Evolutionary conservation across 2,113 vertebrate species (phyloP).

Genomic region (Recurvirostra avosetta): DNA sequence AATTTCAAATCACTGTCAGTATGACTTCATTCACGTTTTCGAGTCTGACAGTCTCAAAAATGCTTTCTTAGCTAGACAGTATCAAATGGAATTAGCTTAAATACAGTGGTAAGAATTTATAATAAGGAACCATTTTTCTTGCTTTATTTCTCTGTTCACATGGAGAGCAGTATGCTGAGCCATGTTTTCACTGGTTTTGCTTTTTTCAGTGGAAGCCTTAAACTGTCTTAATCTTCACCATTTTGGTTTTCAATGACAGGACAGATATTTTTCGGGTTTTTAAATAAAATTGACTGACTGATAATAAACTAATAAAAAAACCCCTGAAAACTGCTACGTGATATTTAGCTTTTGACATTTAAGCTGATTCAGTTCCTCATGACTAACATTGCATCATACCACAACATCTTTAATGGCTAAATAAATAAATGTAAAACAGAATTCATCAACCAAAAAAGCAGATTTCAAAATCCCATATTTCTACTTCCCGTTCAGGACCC

Average conservation of each 20-base stretch:
- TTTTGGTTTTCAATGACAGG: not conserved
- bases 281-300: not conserved
- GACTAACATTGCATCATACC: not conserved
- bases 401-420: not conserved
- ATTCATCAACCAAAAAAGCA: not conserved
- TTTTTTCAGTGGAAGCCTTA: not conserved
- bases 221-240: not conserved
- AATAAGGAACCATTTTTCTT: not conserved
- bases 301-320: not conserved
- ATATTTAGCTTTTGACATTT: not conserved
- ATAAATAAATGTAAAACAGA: not conserved
- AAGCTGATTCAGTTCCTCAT: not conserved
- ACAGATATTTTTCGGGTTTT: not conserved
- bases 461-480: not conserved
- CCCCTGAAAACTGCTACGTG: not conserved
- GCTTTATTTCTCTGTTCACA: not conserved
- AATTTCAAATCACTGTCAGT: slow-evolving; percentile 35
- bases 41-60: slow-evolving; percentile 3
- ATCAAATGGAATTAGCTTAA: slow-evolving; percentile 23
- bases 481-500: not conserved
- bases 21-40: not conserved
- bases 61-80: not conserved
- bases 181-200: not conserved
- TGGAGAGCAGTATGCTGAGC: not conserved
- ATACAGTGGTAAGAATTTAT: not conserved